Conservation (phyloP, 1,140 invertebrate species). For the Nasonia giraulti region DNA sequence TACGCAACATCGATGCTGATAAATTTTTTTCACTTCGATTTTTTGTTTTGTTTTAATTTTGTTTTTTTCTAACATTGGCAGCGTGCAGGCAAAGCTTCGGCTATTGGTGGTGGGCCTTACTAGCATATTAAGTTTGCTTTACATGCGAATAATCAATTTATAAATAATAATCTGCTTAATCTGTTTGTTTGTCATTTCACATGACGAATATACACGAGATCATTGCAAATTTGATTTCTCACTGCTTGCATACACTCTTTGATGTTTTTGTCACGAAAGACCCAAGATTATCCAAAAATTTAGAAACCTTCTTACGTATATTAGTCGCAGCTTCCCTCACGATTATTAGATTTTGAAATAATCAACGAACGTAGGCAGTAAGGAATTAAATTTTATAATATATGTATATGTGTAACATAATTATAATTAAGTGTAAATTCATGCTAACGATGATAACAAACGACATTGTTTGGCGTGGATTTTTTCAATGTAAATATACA, state of each 20-base stretch:
- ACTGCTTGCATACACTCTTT: slow-evolving; percentile 18
- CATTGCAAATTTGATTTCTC: slow-evolving; percentile 35
- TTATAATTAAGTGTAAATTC: slow-evolving; percentile 6
- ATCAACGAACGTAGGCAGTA: slow-evolving; percentile 1
- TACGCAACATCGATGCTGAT: background rate
- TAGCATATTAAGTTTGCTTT: slow-evolving; percentile 29
- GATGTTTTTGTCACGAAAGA: background rate
- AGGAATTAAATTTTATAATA: background rate
- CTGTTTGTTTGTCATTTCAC: slow-evolving; percentile 29
- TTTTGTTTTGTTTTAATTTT: slow-evolving; percentile 37
- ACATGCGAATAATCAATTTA: slow-evolving; percentile 2
- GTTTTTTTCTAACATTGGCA: slow-evolving; percentile 38
- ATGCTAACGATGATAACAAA: slow-evolving; percentile 10
- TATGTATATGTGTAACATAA: background rate
- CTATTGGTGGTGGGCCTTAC: slow-evolving; percentile 48
- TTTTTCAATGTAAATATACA: background rate
- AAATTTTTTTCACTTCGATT: slow-evolving; percentile 36
- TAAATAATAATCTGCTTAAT: slow-evolving; percentile 30
- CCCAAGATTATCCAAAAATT: background rate
- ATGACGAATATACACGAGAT: slow-evolving; percentile 29
- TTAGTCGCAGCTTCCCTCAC: no score
- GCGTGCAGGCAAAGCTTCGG: slow-evolving; percentile 34
- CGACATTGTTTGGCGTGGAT: slow-evolving; percentile 20
- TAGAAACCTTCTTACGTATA: no score
- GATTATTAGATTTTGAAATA: background rate